Conservation (phyloP, 2,113 vertebrate genomes). For the Oryzias melastigma region DNA sequence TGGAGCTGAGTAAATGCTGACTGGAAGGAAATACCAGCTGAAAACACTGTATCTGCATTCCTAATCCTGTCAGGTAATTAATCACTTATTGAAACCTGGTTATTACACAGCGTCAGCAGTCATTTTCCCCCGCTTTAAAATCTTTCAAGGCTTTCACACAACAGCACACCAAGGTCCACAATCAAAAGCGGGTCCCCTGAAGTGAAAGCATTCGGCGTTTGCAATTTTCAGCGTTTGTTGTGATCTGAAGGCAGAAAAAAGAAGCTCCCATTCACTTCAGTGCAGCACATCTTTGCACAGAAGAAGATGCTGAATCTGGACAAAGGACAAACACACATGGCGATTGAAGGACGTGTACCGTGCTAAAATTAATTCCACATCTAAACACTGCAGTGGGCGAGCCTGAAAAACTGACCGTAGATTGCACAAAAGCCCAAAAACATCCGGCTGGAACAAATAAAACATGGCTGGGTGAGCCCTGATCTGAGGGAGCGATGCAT, state of each 20-base stretch:
- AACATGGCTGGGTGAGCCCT: constrained; percentile 21
- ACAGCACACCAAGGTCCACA: constrained; percentile 14
- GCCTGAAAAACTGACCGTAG: constrained; percentile 42
- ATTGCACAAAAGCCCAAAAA: constrained; percentile 51
- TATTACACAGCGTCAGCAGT: background rate
- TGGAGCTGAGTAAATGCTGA: background rate
- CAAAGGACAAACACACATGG: constrained; percentile 34
- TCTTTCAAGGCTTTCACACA: constrained; percentile 4
- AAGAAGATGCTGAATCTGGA: constrained; percentile 64
- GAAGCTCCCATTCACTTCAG: constrained; percentile 7
- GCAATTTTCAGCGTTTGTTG: constrained; percentile 41
- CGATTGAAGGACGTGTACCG: constrained; percentile 38
- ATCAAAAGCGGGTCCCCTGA: constrained; percentile 20
- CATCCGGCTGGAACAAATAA: constrained; percentile 46
- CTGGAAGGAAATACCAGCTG: background rate
- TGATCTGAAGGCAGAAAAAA: constrained; percentile 38
- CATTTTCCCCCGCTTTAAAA: too few relatives aligned
- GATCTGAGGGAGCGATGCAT: constrained; percentile 8
- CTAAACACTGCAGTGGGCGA: constrained; percentile 32
- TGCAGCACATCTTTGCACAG: constrained; percentile 22
- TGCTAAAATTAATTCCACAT: constrained; percentile 37
- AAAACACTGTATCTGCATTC: constrained; percentile 8
- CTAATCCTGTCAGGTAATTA: constrained; percentile 5
- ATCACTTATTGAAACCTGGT: constrained; percentile 1
- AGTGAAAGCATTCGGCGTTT: constrained; percentile 25